phyloP scores from a whole-genome alignment of 1,140 invertebrate species.

The Drosophila sulfurigaster region DNA sequence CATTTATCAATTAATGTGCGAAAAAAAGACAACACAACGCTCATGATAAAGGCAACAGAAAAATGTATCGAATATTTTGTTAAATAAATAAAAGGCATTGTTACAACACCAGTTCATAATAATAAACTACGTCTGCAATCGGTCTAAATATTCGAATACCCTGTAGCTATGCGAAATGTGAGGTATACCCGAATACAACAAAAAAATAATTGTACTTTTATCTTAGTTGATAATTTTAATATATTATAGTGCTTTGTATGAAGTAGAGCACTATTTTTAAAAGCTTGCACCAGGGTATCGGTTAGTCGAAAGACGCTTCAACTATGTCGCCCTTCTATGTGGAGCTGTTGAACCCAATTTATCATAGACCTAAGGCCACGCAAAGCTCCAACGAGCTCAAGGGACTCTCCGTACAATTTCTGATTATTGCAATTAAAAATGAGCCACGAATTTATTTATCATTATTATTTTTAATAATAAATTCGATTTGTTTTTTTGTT shows the following conservation, averaged over 20 bases:
- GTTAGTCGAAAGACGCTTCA: not conserved
- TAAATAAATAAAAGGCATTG: slow-evolving; percentile 23
- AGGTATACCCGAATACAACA: no score
- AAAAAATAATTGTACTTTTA: not conserved
- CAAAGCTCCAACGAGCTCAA: slow-evolving; percentile 44
- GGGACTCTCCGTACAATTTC: slow-evolving; percentile 52
- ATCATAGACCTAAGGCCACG: slow-evolving; percentile 54
- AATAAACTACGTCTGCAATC: slow-evolving; percentile 25
- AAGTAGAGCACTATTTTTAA: no score
- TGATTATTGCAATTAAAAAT: slow-evolving; percentile 54
- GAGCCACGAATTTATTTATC: slow-evolving; percentile 47
- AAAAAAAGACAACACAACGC: slow-evolving; percentile 44
- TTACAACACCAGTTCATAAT: slow-evolving; percentile 30
- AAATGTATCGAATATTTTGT: slow-evolving; percentile 39
- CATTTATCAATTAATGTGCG: slow-evolving; percentile 78
- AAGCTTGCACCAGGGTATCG: not conserved
- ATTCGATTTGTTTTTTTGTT: slow-evolving; percentile 14
- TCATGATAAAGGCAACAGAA: slow-evolving; percentile 19
- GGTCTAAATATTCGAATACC: not conserved
- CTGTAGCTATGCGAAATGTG: not conserved
- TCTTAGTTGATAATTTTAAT: no score
- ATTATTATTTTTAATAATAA: slow-evolving; percentile 39
- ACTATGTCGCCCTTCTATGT: not conserved
- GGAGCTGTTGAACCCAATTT: slow-evolving; percentile 47
- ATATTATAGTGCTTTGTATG: no score